Evolutionary conservation across 2,888 invertebrate species (phyloP).

Genomic region (Diplazon laetatorius): DNA sequence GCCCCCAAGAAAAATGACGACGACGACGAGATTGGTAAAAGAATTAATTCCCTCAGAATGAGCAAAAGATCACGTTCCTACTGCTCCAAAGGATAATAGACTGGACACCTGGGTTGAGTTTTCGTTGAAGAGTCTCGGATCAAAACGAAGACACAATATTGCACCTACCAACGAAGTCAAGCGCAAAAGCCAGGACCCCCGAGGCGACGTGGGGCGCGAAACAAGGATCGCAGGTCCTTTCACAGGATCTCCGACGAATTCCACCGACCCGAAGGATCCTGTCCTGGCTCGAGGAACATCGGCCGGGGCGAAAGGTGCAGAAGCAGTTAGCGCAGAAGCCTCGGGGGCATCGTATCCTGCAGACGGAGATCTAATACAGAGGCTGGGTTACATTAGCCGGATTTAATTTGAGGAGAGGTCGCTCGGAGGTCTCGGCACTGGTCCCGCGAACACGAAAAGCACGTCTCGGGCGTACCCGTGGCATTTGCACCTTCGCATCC

Average conservation of each 20-base stretch:
- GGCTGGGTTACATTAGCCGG: constrained; percentile 78
- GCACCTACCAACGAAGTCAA: not conserved
- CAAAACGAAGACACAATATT: constrained; percentile 21
- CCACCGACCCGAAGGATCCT: not conserved
- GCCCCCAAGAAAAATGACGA: constrained; percentile 12
- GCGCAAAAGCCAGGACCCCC: not conserved
- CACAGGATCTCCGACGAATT: constrained; percentile 2
- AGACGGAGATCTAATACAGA: constrained; percentile 78
- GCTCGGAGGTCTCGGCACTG: constrained; percentile 61
- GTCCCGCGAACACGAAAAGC: constrained; percentile 61
- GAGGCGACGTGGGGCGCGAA: constrained; percentile 1
- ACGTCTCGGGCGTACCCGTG: constrained; percentile 53
- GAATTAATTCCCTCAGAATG: constrained; percentile 22
- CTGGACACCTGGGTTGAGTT: not conserved
- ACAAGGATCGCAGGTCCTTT: constrained; percentile 16
- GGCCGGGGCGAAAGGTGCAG: not conserved
- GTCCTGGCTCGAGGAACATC: not conserved
- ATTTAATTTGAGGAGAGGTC: constrained; percentile 77
- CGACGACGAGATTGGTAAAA: not conserved
- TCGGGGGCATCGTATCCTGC: constrained; percentile 45
- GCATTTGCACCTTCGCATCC: constrained; percentile 15
- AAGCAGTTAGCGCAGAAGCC: constrained; percentile 36
- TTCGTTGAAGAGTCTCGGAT: constrained; percentile 1
- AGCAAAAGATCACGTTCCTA: constrained; percentile 15
- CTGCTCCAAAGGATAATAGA: constrained; percentile 1